phyloP scores from a whole-genome alignment of 1,140 invertebrate genomes.

The Heliconius eleuchia region DNA sequence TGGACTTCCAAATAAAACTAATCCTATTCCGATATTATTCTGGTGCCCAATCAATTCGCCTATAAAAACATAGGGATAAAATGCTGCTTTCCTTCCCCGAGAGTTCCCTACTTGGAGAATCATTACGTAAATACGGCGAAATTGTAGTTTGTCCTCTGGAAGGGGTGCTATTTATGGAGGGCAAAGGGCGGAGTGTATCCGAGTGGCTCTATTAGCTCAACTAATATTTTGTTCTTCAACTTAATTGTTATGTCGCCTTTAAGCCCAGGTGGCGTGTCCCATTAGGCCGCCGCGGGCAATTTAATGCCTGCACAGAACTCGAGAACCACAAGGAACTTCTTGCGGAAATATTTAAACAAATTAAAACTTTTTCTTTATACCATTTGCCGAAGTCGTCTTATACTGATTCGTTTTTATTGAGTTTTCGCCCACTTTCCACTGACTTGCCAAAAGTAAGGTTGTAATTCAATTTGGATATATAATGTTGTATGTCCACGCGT shows the following conservation, averaged over 20 bases:
- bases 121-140: conserved; percentile 78
- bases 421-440: conserved; percentile 59
- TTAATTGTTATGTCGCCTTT: conserved; percentile 79
- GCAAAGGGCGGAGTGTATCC: conserved; percentile 70
- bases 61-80: conserved; percentile 72
- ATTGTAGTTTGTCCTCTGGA: conserved; percentile 64
- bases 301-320: conserved; percentile 68
- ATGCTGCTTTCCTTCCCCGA: conserved; percentile 54
- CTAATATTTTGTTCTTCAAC: conserved; percentile 78
- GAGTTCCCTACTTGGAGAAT: conserved; percentile 68
- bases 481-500: conserved; percentile 44
- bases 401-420: conserved; percentile 73
- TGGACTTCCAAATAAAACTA: conserved; percentile 57
- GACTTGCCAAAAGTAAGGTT: conserved; percentile 50
- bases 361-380: conserved; percentile 77
- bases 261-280: conserved; percentile 74
- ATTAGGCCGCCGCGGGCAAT: conserved; percentile 66
- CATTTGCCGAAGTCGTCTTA: conserved; percentile 66
- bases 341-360: conserved; percentile 79
- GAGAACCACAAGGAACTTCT: conserved; percentile 56
- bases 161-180: conserved; percentile 77
- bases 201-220: conserved; percentile 75
- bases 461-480: conserved; percentile 50
- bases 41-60: conserved; percentile 71
- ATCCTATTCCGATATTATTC: conserved; percentile 67